Evolutionary conservation across 2,113 vertebrate species (phyloP).

Genomic region (Mesembrinibis cayennensis): DNA sequence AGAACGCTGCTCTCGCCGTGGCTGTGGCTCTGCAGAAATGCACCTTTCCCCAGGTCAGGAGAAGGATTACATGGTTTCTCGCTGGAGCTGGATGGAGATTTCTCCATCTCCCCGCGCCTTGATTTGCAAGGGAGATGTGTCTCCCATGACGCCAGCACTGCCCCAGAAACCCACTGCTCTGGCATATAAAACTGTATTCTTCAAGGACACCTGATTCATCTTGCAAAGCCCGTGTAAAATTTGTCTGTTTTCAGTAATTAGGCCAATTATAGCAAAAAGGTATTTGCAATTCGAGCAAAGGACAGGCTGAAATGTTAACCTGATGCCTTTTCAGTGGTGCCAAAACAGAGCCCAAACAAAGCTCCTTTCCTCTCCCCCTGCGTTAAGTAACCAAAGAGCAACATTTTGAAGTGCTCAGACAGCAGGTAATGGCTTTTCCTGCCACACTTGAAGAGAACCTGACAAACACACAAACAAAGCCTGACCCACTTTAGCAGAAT

Average conservation of each 20-base stretch:
- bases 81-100: neutral
- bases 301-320: neutral
- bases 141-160: rapidly evolving
- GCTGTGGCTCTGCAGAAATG: neutral
- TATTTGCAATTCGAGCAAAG: neutral
- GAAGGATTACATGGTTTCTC: neutral
- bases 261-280: neutral
- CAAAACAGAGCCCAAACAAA: neutral
- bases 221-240: neutral
- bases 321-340: neutral
- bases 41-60: neutral
- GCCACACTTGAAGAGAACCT: neutral
- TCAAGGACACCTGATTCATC: neutral
- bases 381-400: neutral
- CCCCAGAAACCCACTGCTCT: constrained; percentile 27
- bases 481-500: constrained; percentile 35
- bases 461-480: constrained; percentile 6
- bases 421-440: constrained; percentile 8
- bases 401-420: neutral
- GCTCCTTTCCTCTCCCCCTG: neutral
- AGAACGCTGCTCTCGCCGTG: neutral
- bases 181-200: neutral
- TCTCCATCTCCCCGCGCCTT: neutral
- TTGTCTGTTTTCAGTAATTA: neutral
- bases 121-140: neutral